These are phyloP conservation scores for Polymixis flavicincta DNA, from an alignment of 2,888 invertebrate genomes.

Conservation along the genomic window DNA sequence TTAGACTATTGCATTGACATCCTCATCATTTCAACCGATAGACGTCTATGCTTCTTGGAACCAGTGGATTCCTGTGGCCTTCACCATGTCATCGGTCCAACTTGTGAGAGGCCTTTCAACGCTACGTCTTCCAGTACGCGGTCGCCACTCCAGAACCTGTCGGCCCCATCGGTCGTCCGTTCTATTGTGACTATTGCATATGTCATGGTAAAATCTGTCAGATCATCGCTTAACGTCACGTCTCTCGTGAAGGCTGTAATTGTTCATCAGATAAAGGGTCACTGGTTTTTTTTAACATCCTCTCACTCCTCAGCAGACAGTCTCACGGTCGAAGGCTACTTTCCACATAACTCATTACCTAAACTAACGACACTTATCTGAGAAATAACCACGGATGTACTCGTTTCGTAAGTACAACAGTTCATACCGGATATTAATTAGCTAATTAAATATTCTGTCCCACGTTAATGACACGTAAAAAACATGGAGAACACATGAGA, in stretches of 20 bases:
- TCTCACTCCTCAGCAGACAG: background rate
- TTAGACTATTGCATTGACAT: background rate
- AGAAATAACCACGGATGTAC: slow-evolving; percentile 51
- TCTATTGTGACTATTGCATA: too few relatives aligned
- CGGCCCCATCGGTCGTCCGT: too few relatives aligned
- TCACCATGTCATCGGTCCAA: too few relatives aligned
- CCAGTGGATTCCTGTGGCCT: too few relatives aligned
- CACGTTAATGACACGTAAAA: slow-evolving; percentile 72
- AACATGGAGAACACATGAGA: slow-evolving; percentile 67
- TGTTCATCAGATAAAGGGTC: background rate
- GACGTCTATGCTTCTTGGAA: too few relatives aligned
- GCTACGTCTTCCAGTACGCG: too few relatives aligned
- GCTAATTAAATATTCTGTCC: slow-evolving; percentile 74
- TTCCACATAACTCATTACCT: slow-evolving; percentile 36
- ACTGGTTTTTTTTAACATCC: background rate
- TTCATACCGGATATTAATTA: slow-evolving; percentile 69
- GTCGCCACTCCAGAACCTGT: too few relatives aligned
- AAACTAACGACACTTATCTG: slow-evolving; percentile 26
- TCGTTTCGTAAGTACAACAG: slow-evolving; percentile 48
- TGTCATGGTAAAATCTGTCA: background rate
- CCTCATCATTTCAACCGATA: too few relatives aligned
- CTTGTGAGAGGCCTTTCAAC: too few relatives aligned
- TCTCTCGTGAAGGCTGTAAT: background rate
- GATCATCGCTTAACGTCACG: background rate
- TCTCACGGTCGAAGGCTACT: slow-evolving; percentile 27